Base-by-base conservation (phyloP, 2,797 vertebrate genomes). In the Gastrophryne carolinensis region DNA sequence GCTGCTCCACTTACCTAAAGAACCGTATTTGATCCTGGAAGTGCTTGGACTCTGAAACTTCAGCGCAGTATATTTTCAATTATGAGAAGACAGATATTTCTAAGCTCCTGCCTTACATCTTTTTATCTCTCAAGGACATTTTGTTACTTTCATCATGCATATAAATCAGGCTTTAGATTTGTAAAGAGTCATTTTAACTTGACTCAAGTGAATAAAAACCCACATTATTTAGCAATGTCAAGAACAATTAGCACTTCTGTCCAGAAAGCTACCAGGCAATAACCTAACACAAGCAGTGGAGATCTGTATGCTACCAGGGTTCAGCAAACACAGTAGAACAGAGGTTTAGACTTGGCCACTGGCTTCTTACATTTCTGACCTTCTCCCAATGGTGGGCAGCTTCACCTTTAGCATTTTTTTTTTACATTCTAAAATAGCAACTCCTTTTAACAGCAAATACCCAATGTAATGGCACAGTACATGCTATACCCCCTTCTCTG, bases 51-150 rank as follows among this genome's bases (percentile, higher is more conserved):
- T 73, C 61, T 27, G 63, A 23, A 19, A 37, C 21, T 58, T 67
- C 63, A 66, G 50, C 52, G 53, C 53, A 67, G 67, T 52, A 37
- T 75, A 68, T 58, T 61, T 68, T 53, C 54, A 68, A 60, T 75
- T 68, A 75, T 37, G 10, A 39, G 47, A 52, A 19, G 23, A 27
- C 19, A 23, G 32, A 37, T 67, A 67, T 75, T 68, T 39, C 23
- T 75, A 73, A 73, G 62, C 72, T 60, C 23, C 24, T 44, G 30
- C 11, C 64, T 58, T 67, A 23, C 39, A 67, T 60, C 72, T 75
- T 75, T n/a, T 67, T 75, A 58, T 75, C 72, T 73, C 52, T 58
- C 62, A 67, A 68, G 64, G 73, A 75, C 44, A 61, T 68, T 50
- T 50, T 58, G 58, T 68, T 49, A 68, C 64, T 68, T 75, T 75